Base-by-base conservation (phyloP, 2,113 vertebrate species). In the Pongo abelii region DNA sequence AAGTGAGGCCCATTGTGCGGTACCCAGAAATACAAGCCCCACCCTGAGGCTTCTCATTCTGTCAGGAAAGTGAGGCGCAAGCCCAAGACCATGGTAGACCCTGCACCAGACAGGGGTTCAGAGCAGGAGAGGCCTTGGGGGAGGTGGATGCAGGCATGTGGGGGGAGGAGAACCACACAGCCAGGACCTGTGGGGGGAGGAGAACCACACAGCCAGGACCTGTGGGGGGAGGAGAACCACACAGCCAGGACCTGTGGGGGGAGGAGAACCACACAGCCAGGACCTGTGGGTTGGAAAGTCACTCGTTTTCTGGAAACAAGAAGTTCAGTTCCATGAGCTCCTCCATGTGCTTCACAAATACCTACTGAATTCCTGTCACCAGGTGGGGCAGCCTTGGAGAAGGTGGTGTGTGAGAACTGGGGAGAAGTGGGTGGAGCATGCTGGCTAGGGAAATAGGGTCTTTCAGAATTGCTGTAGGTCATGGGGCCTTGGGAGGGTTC, bases 21-120 rank as follows among this genome's bases (percentile, higher is more conserved):
- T 32, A 61, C 20, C 6, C 48, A 3, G 50, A 72, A 27, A 85
- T 64, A 30, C 23, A 88, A 38, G 46, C 38, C 38, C 9, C 48
- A 52, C 43, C 75, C 78, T 7, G 55, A 96, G 85, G 38, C 10
- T 79, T 83, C 75, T 97, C 14, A 18, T 59, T 6, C 46, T 55
- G 18, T 74, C 13, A 90, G 67, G 20, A 89, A 64, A 84, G 67
- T 5, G 46, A 93, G 23, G 23, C 69, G 55, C 18, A 74, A 79
- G 9, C 32, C 46, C 17, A 8, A 0, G 22, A 18, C 40, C 8
- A 18, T 64, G 22, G 25, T 23, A 79, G 40, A 46, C 10, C 40
- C 40, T 50, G 22, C 1, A 2, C 64, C 13, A 35, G 64, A 35
- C 22, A 48, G 52, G 46, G 43, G 20, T 40, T 61, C 8, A 22